A percentile compares a stretch with the other conserved stretches of the same genome.
phyloP scores from a whole-genome alignment of 2,888 invertebrate species.

The Zelleria hepariella region DNA sequence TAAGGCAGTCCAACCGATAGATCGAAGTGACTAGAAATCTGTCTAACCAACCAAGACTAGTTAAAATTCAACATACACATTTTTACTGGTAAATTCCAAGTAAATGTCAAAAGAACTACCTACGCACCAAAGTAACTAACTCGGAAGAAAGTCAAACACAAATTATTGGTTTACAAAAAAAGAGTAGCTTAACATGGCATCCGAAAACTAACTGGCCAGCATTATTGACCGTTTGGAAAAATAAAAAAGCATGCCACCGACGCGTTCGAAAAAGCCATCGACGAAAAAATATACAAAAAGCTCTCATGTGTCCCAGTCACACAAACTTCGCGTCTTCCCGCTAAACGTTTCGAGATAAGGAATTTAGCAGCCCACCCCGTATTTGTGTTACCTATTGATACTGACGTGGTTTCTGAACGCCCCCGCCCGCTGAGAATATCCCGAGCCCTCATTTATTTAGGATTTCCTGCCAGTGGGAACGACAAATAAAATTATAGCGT shows the following conservation, averaged over 20 bases:
- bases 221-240: neutral
- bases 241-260: conserved; percentile 5
- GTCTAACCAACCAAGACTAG: no score
- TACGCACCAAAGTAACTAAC: neutral
- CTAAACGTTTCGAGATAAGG: conserved; percentile 58
- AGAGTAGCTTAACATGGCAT: neutral
- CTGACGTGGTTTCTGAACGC: neutral
- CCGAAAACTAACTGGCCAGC: neutral
- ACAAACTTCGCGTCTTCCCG: conserved; percentile 30
- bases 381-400: conserved; percentile 24
- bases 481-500: conserved; percentile 14
- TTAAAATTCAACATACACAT: neutral
- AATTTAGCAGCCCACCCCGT: conserved; percentile 61
- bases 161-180: neutral
- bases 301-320: conserved; percentile 20
- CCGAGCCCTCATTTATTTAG: conserved; percentile 7
- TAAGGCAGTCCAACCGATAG: no score
- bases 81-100: neutral
- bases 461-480: conserved; percentile 14
- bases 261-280: neutral
- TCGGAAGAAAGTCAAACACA: neutral
- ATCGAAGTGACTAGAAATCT: no score
- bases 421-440: conserved; percentile 1
- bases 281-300: neutral
- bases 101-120: neutral